A percentile compares a stretch with the other conserved stretches of the same genome.
Evolutionary conservation across 2,888 invertebrate species (phyloP).

Genomic region (Melieria omissa): DNA sequence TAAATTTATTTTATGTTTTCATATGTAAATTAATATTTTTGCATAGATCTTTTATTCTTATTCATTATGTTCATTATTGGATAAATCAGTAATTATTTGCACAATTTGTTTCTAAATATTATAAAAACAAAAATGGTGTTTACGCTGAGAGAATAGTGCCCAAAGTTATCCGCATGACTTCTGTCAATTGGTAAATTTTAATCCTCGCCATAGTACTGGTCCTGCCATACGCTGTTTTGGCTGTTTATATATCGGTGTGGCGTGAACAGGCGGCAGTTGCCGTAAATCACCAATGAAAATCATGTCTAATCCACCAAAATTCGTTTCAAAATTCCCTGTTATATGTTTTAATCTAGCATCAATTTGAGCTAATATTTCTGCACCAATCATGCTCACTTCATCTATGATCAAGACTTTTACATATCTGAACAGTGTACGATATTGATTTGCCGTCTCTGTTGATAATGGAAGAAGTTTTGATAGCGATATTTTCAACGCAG

Average conservation of each 20-base stretch:
- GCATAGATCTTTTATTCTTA: too few species aligned
- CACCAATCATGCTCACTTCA: conserved; percentile 59
- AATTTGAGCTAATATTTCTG: conserved; percentile 52
- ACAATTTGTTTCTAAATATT: too few species aligned
- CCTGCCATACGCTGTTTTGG: conserved; percentile 45
- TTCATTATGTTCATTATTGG: too few species aligned
- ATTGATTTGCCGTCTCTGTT: conserved; percentile 45
- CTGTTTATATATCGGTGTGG: conserved; percentile 54
- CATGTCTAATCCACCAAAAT: conserved; percentile 58
- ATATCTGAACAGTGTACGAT: conserved; percentile 43
- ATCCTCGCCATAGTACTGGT: conserved; percentile 49
- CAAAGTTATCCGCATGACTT: conserved; percentile 19
- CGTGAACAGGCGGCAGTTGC: conserved; percentile 55
- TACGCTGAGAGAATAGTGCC: too few species aligned
- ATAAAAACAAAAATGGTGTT: too few species aligned
- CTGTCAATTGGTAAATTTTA: conserved; percentile 30
- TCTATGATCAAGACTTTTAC: conserved; percentile 55
- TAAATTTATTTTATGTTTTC: too few species aligned
- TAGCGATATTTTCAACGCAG: conserved; percentile 53
- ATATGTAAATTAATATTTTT: too few species aligned
- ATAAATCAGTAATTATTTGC: too few species aligned
- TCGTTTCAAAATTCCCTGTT: conserved; percentile 50
- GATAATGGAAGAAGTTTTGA: too few species aligned
- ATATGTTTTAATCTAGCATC: conserved; percentile 57
- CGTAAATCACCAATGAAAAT: conserved; percentile 61